Conservation (phyloP, 2,113 vertebrate genomes). For the Trematomus loennbergii region DNA sequence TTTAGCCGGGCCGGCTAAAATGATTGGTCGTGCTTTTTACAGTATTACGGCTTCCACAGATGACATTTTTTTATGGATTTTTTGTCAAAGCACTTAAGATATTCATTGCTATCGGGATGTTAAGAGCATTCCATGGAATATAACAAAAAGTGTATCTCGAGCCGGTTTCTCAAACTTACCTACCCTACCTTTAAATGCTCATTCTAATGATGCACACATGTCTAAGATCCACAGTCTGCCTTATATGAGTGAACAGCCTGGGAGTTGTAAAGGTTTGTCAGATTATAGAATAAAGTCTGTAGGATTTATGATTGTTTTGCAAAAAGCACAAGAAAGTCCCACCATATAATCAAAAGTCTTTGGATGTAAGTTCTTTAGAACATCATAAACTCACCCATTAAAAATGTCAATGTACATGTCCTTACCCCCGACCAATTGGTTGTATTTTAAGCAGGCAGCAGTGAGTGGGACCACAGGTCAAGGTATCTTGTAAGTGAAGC, state of each 20-base stretch:
- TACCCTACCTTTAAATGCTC: too few species aligned
- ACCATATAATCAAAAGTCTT: background rate
- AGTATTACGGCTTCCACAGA: too few species aligned
- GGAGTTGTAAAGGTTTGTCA: background rate
- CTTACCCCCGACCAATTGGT: background rate
- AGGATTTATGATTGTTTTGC: background rate
- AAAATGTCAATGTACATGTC: background rate
- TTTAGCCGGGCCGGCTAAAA: too few species aligned
- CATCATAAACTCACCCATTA: slow-evolving; percentile 1
- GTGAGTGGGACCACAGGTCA: background rate
- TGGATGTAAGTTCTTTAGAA: background rate
- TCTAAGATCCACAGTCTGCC: background rate
- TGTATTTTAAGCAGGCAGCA: background rate
- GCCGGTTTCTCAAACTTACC: too few species aligned
- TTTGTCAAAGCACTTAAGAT: too few species aligned
- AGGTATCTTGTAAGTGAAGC: slow-evolving; percentile 6
- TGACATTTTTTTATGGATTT: too few species aligned
- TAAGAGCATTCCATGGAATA: too few species aligned
- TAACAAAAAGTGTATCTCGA: too few species aligned
- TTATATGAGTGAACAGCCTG: background rate
- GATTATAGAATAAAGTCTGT: background rate
- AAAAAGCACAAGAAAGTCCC: background rate
- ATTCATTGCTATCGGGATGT: too few species aligned
- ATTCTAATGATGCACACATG: slow-evolving; percentile 2
- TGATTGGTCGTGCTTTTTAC: too few species aligned